Evolutionary conservation across 2,113 vertebrate species (phyloP), one percentile per base, ranked within the genome.

Genomic region (Dendrocopos noguchii): DNA sequence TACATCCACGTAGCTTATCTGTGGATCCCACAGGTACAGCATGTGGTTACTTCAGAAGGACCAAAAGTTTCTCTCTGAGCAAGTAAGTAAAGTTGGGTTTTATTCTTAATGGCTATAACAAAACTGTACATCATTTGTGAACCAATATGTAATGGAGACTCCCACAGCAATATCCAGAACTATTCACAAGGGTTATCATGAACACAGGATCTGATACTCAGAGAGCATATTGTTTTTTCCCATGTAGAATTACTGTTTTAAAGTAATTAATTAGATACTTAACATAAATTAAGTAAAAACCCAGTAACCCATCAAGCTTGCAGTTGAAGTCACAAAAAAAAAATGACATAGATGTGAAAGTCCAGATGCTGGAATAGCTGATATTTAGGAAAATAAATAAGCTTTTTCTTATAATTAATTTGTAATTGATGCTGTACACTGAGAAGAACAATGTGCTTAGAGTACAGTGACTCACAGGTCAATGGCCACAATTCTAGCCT

Each of bases 1-100:
- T 84, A 81, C 71, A 87, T 78, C 76, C 72, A 94, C 70, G 52
- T 94, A 95, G 91, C 83, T 83, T 94, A 39, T 61, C 61, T 78
- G 24, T 29, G n/a, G 56, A 82, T 95, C 55, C 90, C 80, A 39
- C 5, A 79, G 73, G 20, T 55, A 74, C 18, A 80, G 87, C 36
- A 93, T 80, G 31, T 29, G n/a, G 47, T 72, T 71, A 63, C 34
- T 87, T 64, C 55, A 74, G 59, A 87, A 77, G 27, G 14, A 83
- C 28, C 11, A 56, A 52, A 63, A 36, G 31, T 44, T 74, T 84
- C 33, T 80, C 78, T 77, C 47, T 25, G 25, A 33, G 25, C 25
- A 87, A 68, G 29, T 75, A 34, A 59, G 50, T 36, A 70, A 73
- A 83, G 25, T 65, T 15, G 5, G 10, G 24, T 46, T 91, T 57